A percentile compares a stretch with the other conserved stretches of the same genome.
Evolutionary conservation across 2,888 invertebrate species (phyloP).

Genomic region (Conops quadrifasciatus): DNA sequence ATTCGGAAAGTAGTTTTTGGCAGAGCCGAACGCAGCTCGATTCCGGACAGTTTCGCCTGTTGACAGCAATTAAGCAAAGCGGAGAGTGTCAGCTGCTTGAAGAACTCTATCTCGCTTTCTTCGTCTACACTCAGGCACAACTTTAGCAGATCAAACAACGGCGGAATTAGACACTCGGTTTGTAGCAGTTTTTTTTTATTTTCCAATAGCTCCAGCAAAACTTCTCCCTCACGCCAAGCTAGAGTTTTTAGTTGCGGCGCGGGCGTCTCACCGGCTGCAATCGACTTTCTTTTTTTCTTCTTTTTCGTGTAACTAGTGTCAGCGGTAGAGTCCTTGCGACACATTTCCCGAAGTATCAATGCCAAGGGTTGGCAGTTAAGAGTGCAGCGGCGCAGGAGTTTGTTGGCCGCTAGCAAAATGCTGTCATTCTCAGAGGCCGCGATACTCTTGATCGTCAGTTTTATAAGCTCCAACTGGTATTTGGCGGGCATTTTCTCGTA

Average conservation of each 20-base stretch:
- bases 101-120: conserved; percentile 82
- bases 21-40: conserved; percentile 63
- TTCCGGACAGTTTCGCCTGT: conserved; percentile 66
- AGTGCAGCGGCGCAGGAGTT: conserved; percentile 73
- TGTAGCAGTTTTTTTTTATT: conserved; percentile 81
- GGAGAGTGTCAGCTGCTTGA: conserved; percentile 85
- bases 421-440: conserved; percentile 70
- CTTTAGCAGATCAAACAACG: conserved; percentile 80
- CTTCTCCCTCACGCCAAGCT: conserved; percentile 82
- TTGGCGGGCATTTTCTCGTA: conserved; percentile 67
- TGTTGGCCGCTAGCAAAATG: conserved; percentile 71
- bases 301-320: not conserved
- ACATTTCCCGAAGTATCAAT: conserved; percentile 71
- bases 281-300: conserved; percentile 18
- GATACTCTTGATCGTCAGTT: conserved; percentile 68
- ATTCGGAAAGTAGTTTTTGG: conserved; percentile 65
- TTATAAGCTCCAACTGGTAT: conserved; percentile 66
- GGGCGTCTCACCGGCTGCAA: conserved; percentile 5
- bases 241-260: conserved; percentile 63
- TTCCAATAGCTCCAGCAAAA: conserved; percentile 84
- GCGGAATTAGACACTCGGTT: conserved; percentile 73
- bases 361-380: conserved; percentile 72
- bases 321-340: conserved; percentile 41
- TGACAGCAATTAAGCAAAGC: conserved; percentile 77
- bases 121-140: conserved; percentile 83